Base-by-base conservation (phyloP, 2,113 vertebrate genomes). In the Porphyrio hochstetteri region DNA sequence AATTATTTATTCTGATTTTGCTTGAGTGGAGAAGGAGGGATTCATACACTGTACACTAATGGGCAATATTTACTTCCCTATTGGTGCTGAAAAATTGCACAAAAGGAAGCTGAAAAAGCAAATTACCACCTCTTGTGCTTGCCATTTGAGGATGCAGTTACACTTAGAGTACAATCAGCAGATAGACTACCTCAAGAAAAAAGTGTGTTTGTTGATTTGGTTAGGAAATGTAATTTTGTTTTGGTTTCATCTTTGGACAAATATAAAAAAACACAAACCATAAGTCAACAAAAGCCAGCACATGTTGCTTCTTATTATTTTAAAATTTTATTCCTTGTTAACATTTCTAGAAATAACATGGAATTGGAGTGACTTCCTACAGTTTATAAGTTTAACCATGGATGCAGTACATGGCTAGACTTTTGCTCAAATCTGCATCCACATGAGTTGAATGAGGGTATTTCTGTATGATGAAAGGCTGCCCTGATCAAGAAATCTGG, bases 1-100 rank as follows among this genome's bases (percentile, higher is more conserved):
- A 94, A 83, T 91, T 94, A 86, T 70, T 89, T 89, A 89, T 88
- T 83, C 85, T 90, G 55, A 74, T 82, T 93, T 71, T 88, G 46
- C 63, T 65, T 70, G 42, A 88, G 71, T 42, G 64, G 63, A 82
- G 67, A 63, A 42, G 7, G 53, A 80, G 63, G 55, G 78, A 85
- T 29, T 74, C 38, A 64, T 82, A 74, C 6, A 25, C 70, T 72
- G 11, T 27, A 67, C 53, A 64, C 33, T 57, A 82, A 40, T 14
- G 65, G 40, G 11, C 29, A 91, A 82, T 63, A 88, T 78, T 88
- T 85, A 81, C 15, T 77, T 9, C 56, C 7, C 10, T 86, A 42
- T 63, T 67, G 52, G 18, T 78, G 29, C 12, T 67, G 68, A 59
- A 88, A 85, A 76, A 46, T 13, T n/a, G 55, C 12, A 48, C 55